A percentile compares a stretch with the other conserved stretches of the same genome.
Evolutionary conservation across 92 coral and sea anemone genomes (phyloP).

Genomic region (Desmophyllum pertusum): DNA sequence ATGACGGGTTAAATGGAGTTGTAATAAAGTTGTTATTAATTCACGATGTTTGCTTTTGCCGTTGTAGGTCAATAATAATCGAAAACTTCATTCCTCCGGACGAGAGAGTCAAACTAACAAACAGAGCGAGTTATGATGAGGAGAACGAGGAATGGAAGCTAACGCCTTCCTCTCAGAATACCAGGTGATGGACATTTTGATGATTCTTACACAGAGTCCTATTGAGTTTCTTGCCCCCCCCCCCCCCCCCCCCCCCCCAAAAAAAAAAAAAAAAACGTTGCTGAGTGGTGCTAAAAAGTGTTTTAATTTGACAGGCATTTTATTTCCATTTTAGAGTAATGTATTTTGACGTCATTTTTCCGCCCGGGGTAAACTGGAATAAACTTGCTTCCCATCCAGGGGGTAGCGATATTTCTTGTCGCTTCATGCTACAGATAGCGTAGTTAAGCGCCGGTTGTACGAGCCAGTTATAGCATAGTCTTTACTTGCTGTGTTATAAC

Average conservation of each 20-base stretch:
- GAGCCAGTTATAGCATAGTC: too few species aligned
- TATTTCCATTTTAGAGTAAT: not conserved
- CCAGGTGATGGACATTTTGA: slow-evolving; percentile 46
- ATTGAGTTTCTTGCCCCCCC: not conserved
- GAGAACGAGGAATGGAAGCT: slow-evolving; percentile 93
- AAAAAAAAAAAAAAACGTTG: not conserved
- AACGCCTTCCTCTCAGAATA: slow-evolving; percentile 89
- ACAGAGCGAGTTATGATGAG: slow-evolving; percentile 88
- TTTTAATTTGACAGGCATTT: not conserved
- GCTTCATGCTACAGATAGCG: too few species aligned
- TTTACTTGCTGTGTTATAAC: too few species aligned
- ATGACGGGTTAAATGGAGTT: too few species aligned
- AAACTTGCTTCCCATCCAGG: too few species aligned
- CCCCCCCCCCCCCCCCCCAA: too few species aligned
- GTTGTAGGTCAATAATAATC: slow-evolving; percentile 76
- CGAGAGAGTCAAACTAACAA: slow-evolving; percentile 81
- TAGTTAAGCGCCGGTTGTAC: too few species aligned
- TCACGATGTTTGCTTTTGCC: not conserved
- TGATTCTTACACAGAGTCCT: not conserved
- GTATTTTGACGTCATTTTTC: too few species aligned
- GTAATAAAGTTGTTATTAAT: not conserved
- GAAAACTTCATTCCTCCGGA: slow-evolving; percentile 95
- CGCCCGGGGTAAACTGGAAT: too few species aligned
- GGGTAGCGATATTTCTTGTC: too few species aligned
- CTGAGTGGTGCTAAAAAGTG: not conserved